Percentiles rank a stretch among this genome's conserved stretches.
Evolutionary conservation across 2,797 vertebrate species (phyloP).

Genomic region (Phyllotis vaccarum): DNA sequence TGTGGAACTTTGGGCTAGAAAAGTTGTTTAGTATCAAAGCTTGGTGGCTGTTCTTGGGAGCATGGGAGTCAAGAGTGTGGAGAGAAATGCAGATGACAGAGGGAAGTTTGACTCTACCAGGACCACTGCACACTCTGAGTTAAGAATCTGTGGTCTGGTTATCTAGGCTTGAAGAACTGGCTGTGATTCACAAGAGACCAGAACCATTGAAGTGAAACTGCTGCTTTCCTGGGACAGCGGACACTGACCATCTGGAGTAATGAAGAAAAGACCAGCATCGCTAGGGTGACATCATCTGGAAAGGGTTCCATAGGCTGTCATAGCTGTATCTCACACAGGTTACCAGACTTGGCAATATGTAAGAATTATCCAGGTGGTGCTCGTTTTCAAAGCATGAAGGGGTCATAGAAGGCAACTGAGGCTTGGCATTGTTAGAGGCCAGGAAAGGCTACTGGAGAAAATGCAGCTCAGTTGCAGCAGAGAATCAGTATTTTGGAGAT

Average conservation of each 20-base stretch:
- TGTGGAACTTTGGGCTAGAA: neutral
- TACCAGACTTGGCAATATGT: neutral
- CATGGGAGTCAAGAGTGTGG: neutral
- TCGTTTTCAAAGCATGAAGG: neutral
- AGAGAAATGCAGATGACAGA: neutral
- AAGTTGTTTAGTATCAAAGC: neutral
- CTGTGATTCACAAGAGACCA: neutral
- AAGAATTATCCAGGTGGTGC: neutral
- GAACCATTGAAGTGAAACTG: neutral
- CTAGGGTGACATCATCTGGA: neutral
- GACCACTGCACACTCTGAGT: neutral
- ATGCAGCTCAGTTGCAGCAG: neutral
- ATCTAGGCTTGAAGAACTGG: neutral
- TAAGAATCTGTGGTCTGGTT: neutral
- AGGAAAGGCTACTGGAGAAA: neutral
- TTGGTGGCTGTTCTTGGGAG: neutral
- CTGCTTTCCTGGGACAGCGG: neutral
- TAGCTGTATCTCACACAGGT: neutral
- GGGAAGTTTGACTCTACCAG: neutral
- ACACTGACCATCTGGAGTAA: neutral
- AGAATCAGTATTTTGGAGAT: neutral
- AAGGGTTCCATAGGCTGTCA: neutral
- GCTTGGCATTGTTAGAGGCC: neutral
- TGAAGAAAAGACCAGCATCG: neutral
- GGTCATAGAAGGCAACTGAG: neutral